phyloP scores from a whole-genome alignment of 2,888 invertebrate species.

The Cataglyphis livida region DNA sequence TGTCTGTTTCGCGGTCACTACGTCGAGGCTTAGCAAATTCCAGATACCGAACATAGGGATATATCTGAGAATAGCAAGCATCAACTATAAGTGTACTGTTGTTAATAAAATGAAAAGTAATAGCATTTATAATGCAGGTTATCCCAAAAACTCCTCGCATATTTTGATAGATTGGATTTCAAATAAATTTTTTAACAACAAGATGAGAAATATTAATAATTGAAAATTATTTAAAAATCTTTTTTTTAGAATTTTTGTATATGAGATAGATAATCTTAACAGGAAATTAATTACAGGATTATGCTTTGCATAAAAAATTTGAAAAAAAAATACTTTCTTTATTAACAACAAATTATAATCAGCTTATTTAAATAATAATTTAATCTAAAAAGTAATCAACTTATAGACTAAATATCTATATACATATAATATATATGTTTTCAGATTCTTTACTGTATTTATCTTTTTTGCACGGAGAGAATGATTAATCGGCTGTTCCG shows the following conservation, averaged over 20 bases:
- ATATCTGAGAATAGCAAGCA: neutral
- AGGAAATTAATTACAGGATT: neutral
- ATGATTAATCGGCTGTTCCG: constrained; percentile 15
- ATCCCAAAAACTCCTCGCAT: neutral
- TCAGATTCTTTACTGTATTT: neutral
- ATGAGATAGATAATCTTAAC: neutral
- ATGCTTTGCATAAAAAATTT: neutral
- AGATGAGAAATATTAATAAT: neutral
- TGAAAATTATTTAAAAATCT: neutral
- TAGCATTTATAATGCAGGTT: neutral
- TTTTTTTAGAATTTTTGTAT: neutral
- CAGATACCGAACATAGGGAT: neutral
- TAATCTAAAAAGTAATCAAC: neutral
- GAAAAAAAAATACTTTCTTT: neutral
- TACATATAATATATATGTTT: neutral
- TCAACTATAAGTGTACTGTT: neutral
- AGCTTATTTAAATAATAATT: neutral
- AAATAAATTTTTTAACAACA: neutral
- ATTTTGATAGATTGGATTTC: neutral
- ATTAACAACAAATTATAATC: neutral
- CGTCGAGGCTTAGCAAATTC: neutral
- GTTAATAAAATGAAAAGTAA: neutral
- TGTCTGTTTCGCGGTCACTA: constrained; percentile 35
- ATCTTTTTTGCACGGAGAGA: neutral
- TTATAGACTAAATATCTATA: neutral